Percentiles rank a stretch among this genome's conserved stretches.
These are phyloP conservation scores for Spheniscus mendiculus DNA, from an alignment of 2,113 vertebrate genomes.

Conservation along the genomic window DNA sequence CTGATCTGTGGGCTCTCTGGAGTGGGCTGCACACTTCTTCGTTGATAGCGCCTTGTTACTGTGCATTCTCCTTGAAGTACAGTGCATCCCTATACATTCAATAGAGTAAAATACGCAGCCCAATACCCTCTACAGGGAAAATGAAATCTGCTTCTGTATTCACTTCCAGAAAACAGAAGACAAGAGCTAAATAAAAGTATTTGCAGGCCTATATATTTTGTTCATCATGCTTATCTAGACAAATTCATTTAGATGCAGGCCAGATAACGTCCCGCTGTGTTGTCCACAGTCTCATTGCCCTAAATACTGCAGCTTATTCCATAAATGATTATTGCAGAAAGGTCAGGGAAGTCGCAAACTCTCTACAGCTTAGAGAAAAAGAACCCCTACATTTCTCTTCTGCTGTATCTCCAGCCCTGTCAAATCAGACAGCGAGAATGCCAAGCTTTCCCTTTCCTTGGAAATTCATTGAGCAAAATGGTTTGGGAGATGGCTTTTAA, in stretches of 20 bases:
- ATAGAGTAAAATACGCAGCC: background rate
- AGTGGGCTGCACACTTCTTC: background rate
- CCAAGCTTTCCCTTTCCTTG: background rate
- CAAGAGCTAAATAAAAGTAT: background rate
- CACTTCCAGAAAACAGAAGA: background rate
- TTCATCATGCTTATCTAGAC: background rate
- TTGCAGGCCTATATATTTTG: background rate
- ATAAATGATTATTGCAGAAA: background rate
- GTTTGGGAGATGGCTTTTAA: background rate
- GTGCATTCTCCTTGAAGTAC: background rate
- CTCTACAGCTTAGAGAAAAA: background rate
- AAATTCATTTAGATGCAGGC: constrained; percentile 28
- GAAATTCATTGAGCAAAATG: background rate
- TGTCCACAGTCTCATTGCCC: background rate
- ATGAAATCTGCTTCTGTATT: background rate
- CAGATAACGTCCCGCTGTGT: background rate
- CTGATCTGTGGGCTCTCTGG: background rate
- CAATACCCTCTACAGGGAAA: background rate
- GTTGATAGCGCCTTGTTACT: background rate
- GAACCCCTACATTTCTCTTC: background rate
- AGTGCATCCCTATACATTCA: background rate
- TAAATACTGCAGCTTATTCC: constrained; percentile 13
- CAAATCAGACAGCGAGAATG: background rate
- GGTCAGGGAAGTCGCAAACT: background rate
- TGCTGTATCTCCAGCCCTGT: background rate